Percentiles rank a stretch among this genome's conserved stretches.
phyloP scores from a whole-genome alignment of 2,797 vertebrate species.

The Octomys mimax region DNA sequence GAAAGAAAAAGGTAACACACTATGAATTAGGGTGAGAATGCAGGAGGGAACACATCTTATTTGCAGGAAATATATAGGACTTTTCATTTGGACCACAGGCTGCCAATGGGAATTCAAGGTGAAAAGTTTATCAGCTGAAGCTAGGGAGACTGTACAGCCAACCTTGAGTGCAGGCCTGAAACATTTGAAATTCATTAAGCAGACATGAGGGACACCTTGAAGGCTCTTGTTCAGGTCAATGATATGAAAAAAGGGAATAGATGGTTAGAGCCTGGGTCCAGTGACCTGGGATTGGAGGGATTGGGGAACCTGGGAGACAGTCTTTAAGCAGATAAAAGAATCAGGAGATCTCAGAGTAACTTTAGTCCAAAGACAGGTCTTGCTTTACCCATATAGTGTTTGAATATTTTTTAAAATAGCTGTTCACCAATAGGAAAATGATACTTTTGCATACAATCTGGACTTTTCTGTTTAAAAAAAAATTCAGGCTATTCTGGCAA shows the following conservation, averaged over 20 bases:
- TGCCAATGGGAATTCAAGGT: neutral
- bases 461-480: neutral
- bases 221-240: neutral
- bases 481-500: neutral
- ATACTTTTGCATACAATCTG: constrained; percentile 7
- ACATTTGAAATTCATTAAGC: neutral
- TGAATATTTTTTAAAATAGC: neutral
- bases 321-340: neutral
- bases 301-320: too few species aligned
- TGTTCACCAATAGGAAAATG: neutral
- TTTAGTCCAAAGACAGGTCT: neutral
- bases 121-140: neutral
- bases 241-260: neutral
- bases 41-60: neutral
- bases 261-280: neutral
- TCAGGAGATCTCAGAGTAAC: neutral
- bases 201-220: neutral
- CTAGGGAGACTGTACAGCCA: neutral
- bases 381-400: neutral
- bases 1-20: neutral
- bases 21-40: neutral
- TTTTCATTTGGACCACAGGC: neutral
- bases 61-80: neutral
- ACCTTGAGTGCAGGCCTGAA: neutral
- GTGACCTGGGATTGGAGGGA: neutral